Percentiles rank a stretch among this genome's conserved stretches.
Conservation (phyloP, 2,888 invertebrate species). For the Tetragonula carbonaria region DNA sequence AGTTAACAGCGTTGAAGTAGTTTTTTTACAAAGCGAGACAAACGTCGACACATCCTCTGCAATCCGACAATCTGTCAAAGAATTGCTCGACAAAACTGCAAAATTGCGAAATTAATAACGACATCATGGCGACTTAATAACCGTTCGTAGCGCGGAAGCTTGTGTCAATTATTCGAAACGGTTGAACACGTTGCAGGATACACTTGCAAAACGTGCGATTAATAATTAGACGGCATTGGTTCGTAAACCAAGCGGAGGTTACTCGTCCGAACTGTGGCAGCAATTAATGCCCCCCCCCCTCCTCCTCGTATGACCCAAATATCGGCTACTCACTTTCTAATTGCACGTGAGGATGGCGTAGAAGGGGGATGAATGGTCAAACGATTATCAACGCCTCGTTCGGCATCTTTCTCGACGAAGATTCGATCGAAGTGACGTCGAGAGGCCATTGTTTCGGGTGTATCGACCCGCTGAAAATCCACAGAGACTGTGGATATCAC, state of each 20-base stretch:
- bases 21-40: too few species aligned
- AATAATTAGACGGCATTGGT: constrained; percentile 35
- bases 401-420: constrained; percentile 34
- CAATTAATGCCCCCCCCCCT: constrained; percentile 50
- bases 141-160: background rate
- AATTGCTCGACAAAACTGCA: background rate
- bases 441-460: constrained; percentile 53
- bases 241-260: constrained; percentile 5
- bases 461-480: constrained; percentile 36
- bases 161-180: constrained; percentile 12
- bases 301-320: constrained; percentile 68
- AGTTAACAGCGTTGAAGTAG: too few species aligned
- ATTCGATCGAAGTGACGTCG: constrained; percentile 39
- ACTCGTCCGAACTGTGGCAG: constrained; percentile 38
- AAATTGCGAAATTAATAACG: constrained; percentile 7
- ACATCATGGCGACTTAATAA: background rate
- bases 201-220: constrained; percentile 37
- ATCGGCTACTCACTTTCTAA: constrained; percentile 74
- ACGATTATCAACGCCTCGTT: constrained; percentile 67
- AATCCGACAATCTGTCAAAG: background rate
- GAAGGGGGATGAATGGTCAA: constrained; percentile 56
- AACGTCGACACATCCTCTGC: background rate
- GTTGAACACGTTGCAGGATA: constrained; percentile 7
- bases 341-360: constrained; percentile 53
- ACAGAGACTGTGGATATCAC: constrained; percentile 24